These are phyloP conservation scores for Rhagoletis zephyria DNA, from an alignment of 1,140 invertebrate species.

Conservation along the genomic window DNA sequence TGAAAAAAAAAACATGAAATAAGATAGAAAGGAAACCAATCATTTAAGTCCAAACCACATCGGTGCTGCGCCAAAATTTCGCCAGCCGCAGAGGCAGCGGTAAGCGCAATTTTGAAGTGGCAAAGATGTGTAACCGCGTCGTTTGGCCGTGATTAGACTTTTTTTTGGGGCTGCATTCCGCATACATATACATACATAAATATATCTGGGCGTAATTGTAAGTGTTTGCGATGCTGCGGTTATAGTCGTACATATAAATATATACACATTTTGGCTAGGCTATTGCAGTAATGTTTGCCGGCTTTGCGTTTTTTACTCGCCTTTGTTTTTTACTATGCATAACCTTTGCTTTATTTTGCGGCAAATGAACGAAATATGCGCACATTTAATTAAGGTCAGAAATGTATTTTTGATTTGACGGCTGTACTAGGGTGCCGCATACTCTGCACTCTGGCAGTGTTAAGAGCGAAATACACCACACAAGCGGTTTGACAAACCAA, in stretches of 20 bases:
- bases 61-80: constrained; percentile 4
- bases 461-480: no score
- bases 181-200: background rate
- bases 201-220: background rate
- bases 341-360: constrained; percentile 21
- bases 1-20: background rate
- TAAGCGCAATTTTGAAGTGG: background rate
- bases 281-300: constrained; percentile 1
- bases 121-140: background rate
- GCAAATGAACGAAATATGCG: constrained; percentile 20
- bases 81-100: background rate
- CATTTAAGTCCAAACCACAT: constrained; percentile 24
- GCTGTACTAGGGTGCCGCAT: no score
- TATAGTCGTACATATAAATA: no score
- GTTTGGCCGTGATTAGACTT: background rate
- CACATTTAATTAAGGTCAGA: constrained; percentile 53
- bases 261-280: background rate
- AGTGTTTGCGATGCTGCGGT: background rate
- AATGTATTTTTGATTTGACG: constrained; percentile 52
- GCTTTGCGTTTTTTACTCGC: background rate
- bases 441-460: no score
- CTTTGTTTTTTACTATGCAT: background rate
- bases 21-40: constrained; percentile 9
- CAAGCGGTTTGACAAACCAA: no score
- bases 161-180: background rate